Evolutionary conservation across 2,797 vertebrate genomes (phyloP), one percentile per base, ranked within the genome.

Genomic region (Sciurus carolinensis): DNA sequence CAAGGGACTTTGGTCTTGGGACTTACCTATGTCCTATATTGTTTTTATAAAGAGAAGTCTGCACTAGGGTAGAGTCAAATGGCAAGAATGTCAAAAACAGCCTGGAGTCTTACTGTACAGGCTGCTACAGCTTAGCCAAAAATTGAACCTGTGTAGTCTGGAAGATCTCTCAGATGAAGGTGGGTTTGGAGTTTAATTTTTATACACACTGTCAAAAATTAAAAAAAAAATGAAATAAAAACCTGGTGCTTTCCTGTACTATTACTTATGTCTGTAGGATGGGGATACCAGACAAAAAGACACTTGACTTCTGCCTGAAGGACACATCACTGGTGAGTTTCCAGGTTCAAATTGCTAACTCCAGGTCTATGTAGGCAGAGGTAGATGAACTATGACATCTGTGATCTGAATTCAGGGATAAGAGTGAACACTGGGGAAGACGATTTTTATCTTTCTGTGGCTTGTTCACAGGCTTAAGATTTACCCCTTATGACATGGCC

Each of bases 31-130:
- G 13, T 0, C 12, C 15, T 20, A 1, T 73, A 7, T 33, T 42
- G 72, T 59, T 92, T 85, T 94, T 73, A 47, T 59, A 77, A 90
- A 59, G 33, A 90, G 17, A 67, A 69, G 10, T 6, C 7, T 82
- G 5, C 18, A n/a, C 64, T 66, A 76, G 9, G 24, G 79, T 13
- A 94, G 5, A 79, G 12, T 39, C 39, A 52, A 82, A 44, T 28
- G n/a, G 13, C 28, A 92, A 44, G 0, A 90, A 36, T 11, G 15
- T 62, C 7, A 72, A 36, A 90, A 36, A 28, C 8, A 44, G 8
- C 7, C 83, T 10, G 1, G 1, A 44, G 7, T 3, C 17, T 84
- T 75, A 42, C 1, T 18, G 15, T 18, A 13, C 17, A 86, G 44
- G 24, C 18, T 66, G 4, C 28, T 71, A 8, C 9, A 72, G 42